Evolutionary conservation across 2,113 vertebrate genomes (phyloP), one percentile per base, ranked within the genome.

Genomic region (Spea bombifrons): DNA sequence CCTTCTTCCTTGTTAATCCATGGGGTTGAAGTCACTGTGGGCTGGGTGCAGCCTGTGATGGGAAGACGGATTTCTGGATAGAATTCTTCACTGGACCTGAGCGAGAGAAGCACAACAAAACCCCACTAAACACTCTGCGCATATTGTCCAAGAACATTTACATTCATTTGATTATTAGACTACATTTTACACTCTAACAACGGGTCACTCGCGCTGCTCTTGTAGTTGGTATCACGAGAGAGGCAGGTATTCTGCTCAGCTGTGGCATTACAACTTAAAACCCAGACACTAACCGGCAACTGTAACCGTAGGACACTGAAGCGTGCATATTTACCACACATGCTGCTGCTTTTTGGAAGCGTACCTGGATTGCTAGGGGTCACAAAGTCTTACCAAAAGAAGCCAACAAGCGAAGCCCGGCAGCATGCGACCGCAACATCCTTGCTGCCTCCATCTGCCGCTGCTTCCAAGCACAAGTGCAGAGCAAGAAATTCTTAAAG

Each of bases 21-120:
- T 59, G 64, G 70, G 67, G 66, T 57, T 78, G 53, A 78, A 63
- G 75, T 59, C 75, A 76, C 64, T 67, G 64, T 17, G 30, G 64
- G 50, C 30, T 48, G 65, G 52, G 73, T 15, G 63, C 73, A 66
- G 73, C 15, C 66, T 30, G 66, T n/a, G 10, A 16, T 45, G 7
- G 52, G 48, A 45, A 30, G 75, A 53, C 15, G 66, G 47, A 45
- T 61, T 71, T 49, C 72, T 30, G 46, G 49, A 74, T 74, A 55
- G 68, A 47, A 59, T 59, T 59, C 9, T 13, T 13, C 45, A 55
- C 64, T 43, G 50, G 16, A 76, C 73, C 78, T 80, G 71, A 8
- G 3, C 8, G 48, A 68, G 68, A 57, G 4, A 30, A 47, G 30
- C 12, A 55, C 5, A 5, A 52, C 8, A 43, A 57, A 48, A 61